Evolutionary conservation across 2,888 invertebrate genomes (phyloP).

Genomic region (Theretra japonica): DNA sequence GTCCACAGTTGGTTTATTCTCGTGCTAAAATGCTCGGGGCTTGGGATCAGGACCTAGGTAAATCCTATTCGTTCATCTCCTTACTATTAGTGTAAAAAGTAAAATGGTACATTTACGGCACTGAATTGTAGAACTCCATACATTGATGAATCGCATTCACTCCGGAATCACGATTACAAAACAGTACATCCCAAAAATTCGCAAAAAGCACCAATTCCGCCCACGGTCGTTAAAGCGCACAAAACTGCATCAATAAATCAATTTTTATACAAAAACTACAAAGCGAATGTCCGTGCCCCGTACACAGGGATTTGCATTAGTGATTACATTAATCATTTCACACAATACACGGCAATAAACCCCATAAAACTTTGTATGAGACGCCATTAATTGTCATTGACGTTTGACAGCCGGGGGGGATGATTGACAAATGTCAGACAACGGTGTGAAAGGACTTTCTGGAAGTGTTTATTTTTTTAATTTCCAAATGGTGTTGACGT

Average conservation of each 20-base stretch:
- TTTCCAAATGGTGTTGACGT: slow-evolving; percentile 55
- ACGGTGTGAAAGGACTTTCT: slow-evolving; percentile 46
- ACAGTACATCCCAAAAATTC: slow-evolving; percentile 11
- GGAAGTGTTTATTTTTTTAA: slow-evolving; percentile 44
- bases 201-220: slow-evolving; percentile 45
- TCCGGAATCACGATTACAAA: slow-evolving; percentile 10
- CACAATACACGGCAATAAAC: slow-evolving; percentile 78
- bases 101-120: too few species aligned
- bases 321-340: slow-evolving; percentile 82
- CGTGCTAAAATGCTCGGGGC: too few species aligned
- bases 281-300: slow-evolving; percentile 71
- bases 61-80: neutral
- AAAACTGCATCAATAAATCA: slow-evolving; percentile 75
- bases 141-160: neutral
- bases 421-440: slow-evolving; percentile 83
- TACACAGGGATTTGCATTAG: slow-evolving; percentile 81
- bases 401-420: slow-evolving; percentile 74
- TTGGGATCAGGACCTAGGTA: too few species aligned
- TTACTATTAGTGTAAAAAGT: neutral
- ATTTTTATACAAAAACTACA: slow-evolving; percentile 71
- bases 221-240: slow-evolving; percentile 60
- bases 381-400: slow-evolving; percentile 83
- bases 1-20: too few species aligned
- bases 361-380: slow-evolving; percentile 81
- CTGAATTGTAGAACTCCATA: neutral